These are phyloP conservation scores for Trachymyrmex septentrionalis DNA, from an alignment of 1,140 invertebrate genomes.

Conservation along the genomic window DNA sequence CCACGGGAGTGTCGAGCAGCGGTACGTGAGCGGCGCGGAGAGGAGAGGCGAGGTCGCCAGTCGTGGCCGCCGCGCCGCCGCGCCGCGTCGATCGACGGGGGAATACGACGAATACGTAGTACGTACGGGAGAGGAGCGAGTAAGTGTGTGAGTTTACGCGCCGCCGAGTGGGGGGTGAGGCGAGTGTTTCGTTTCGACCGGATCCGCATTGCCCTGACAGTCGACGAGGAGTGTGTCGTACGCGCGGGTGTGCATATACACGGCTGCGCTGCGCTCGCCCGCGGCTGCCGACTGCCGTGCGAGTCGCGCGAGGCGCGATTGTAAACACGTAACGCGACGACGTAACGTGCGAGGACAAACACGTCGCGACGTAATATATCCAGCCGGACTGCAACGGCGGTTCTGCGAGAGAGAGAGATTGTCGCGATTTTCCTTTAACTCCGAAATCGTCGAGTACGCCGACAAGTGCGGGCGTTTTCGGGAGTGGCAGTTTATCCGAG, in stretches of 20 bases:
- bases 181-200: slow-evolving; percentile 51
- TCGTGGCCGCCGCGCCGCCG: background rate
- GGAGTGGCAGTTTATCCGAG: no score
- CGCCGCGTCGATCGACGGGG: slow-evolving; percentile 42
- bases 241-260: slow-evolving; percentile 14
- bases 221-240: slow-evolving; percentile 46
- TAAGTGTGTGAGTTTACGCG: slow-evolving; percentile 1
- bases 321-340: slow-evolving; percentile 26
- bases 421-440: no score
- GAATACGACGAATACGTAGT: background rate
- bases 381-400: no score
- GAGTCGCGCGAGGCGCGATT: background rate
- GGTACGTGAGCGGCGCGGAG: background rate
- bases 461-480: no score
- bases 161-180: slow-evolving; percentile 23
- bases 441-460: no score
- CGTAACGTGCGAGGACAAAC: background rate
- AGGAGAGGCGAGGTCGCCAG: slow-evolving; percentile 28
- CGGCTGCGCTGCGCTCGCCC: background rate
- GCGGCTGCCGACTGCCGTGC: slow-evolving; percentile 6
- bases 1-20: slow-evolving; percentile 10
- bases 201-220: slow-evolving; percentile 26
- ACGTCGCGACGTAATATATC: no score
- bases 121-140: background rate
- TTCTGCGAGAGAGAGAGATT: no score